phyloP scores from a whole-genome alignment of 2,797 vertebrate species.

The Harpagifer antarcticus region DNA sequence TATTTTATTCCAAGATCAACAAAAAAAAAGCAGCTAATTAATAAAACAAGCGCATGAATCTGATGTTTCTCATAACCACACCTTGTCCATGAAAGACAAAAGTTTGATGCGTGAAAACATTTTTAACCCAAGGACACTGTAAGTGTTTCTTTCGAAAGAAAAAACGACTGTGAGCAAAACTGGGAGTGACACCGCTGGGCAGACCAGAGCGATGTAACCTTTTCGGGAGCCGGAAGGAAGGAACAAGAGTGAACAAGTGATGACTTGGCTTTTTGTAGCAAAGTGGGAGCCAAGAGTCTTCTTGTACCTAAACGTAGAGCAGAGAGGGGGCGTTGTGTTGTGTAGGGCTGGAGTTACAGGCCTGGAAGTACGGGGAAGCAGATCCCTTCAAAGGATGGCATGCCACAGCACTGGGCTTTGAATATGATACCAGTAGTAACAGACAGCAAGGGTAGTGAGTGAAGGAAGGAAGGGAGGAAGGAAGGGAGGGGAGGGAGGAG shows the following conservation, averaged over 20 bases:
- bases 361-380: slow-evolving; percentile 26
- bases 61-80: not conserved
- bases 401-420: slow-evolving; percentile 34
- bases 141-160: not conserved
- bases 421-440: slow-evolving; percentile 47
- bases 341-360: slow-evolving; percentile 21
- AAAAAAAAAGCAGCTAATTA: not conserved
- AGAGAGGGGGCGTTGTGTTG: not conserved
- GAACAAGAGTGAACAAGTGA: slow-evolving; percentile 55
- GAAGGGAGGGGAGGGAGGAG: not conserved
- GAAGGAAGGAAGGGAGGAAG: not conserved
- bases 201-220: slow-evolving; percentile 15
- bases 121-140: not conserved
- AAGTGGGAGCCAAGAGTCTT: slow-evolving; percentile 16
- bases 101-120: not conserved
- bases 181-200: slow-evolving; percentile 36
- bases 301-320: not conserved
- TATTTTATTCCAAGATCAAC: not conserved
- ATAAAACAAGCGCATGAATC: not conserved
- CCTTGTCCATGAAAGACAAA: not conserved
- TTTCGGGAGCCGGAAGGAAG: slow-evolving; percentile 16
- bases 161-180: not conserved
- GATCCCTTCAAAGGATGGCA: slow-evolving; percentile 43
- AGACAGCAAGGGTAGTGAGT: slow-evolving; percentile 16
- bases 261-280: slow-evolving; percentile 38